Evolutionary conservation across 92 coral and sea anemone species (phyloP).

Genomic region (Siderastrea radians): DNA sequence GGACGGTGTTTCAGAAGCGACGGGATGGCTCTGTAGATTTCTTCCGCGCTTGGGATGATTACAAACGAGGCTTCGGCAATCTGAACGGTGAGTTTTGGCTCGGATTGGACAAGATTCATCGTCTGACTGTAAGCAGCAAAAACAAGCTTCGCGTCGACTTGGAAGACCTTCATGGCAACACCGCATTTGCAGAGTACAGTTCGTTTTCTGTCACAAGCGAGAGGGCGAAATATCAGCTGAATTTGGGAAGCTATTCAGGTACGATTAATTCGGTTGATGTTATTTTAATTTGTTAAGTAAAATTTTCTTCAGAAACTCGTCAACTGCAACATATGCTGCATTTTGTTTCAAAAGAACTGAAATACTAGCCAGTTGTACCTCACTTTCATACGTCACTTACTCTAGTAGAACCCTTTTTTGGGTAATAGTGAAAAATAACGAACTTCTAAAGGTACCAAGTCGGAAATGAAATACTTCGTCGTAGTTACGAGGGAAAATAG

Average conservation of each 20-base stretch:
- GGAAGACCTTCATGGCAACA: conserved; percentile 8
- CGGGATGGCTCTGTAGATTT: conserved; percentile 46
- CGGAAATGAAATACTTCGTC: too few relatives aligned
- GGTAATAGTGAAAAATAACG: too few relatives aligned
- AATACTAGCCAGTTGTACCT: too few relatives aligned
- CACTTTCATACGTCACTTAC: too few relatives aligned
- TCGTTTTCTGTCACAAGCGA: conserved; percentile 38
- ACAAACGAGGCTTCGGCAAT: conserved; percentile 55
- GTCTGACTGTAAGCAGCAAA: conserved; percentile 38
- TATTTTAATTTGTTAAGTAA: background rate
- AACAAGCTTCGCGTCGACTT: conserved; percentile 44
- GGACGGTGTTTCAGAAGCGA: conserved; percentile 65
- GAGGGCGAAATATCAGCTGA: conserved; percentile 26
- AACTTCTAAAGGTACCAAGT: too few relatives aligned
- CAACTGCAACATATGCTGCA: too few relatives aligned
- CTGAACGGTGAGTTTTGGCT: conserved; percentile 67
- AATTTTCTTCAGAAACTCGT: background rate
- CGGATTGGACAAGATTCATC: conserved; percentile 58
- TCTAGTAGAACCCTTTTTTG: too few relatives aligned
- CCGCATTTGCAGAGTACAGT: conserved; percentile 35
- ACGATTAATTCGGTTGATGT: background rate
- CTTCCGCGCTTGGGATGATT: conserved; percentile 47
- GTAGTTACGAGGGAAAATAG: too few relatives aligned
- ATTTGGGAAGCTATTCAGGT: conserved; percentile 47
- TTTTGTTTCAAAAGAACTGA: too few relatives aligned